phyloP scores from a whole-genome alignment of 2,888 invertebrate genomes.

The Oscheius sp. region DNA sequence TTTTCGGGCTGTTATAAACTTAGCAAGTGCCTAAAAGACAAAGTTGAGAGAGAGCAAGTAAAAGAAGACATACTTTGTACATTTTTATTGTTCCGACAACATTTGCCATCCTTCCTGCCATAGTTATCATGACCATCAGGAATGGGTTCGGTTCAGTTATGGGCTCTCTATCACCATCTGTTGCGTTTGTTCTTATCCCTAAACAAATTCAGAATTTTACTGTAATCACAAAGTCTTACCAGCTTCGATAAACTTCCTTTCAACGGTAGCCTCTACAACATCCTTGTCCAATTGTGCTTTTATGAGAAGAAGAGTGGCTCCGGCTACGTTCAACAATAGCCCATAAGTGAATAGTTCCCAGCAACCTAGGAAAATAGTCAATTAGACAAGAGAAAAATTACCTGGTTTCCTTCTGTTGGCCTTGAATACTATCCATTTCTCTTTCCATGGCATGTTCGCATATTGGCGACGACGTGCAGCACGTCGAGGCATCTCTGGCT shows the following conservation, averaged over 20 bases:
- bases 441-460: constrained; percentile 47
- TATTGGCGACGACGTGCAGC: constrained; percentile 43
- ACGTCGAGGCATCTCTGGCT: constrained; percentile 19
- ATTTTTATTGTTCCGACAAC: constrained; percentile 63
- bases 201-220: neutral
- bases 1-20: constrained; percentile 56
- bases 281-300: constrained; percentile 59
- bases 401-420: constrained; percentile 56
- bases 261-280: constrained; percentile 52
- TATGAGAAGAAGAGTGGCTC: constrained; percentile 52
- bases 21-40: constrained; percentile 54
- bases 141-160: constrained; percentile 39
- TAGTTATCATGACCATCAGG: constrained; percentile 53
- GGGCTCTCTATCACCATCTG: constrained; percentile 11
- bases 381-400: neutral
- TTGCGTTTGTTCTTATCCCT: neutral
- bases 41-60: neutral
- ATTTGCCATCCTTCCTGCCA: constrained; percentile 58
- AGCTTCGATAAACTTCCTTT: constrained; percentile 53
- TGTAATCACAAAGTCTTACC: constrained; percentile 30
- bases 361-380: constrained; percentile 44
- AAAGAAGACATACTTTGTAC: constrained; percentile 48
- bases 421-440: constrained; percentile 57
- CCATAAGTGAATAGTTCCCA: constrained; percentile 53
- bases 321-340: constrained; percentile 50